phyloP scores from a whole-genome alignment of 2,113 vertebrate genomes.

The Regulus satrapa region DNA sequence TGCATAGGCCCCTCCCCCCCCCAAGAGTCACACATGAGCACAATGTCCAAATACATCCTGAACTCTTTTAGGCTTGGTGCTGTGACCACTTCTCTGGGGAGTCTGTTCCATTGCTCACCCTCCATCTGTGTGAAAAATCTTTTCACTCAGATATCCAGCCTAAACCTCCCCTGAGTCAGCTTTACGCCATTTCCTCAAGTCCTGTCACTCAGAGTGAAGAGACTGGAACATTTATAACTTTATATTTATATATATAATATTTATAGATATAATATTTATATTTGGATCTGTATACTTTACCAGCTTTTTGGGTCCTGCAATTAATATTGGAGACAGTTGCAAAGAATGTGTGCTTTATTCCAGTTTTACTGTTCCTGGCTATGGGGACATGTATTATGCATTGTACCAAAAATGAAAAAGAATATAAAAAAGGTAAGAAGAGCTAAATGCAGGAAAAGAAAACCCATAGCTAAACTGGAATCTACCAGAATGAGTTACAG shows the following conservation, averaged over 20 bases:
- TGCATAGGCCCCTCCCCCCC: too few relatives aligned
- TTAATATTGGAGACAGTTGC: not conserved
- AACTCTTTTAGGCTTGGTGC: not conserved
- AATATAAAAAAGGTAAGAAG: rapidly evolving
- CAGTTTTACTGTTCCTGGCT: not conserved
- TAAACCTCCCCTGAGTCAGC: not conserved
- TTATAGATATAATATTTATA: not conserved
- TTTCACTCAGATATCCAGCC: not conserved
- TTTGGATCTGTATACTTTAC: not conserved
- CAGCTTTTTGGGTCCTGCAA: not conserved
- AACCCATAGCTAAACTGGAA: not conserved
- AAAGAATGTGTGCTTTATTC: not conserved
- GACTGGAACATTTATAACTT: not conserved
- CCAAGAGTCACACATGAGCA: not conserved
- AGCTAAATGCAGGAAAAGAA: not conserved
- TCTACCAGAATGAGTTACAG: not conserved
- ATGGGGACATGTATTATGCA: not conserved
- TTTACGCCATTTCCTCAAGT: not conserved
- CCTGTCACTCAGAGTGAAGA: not conserved
- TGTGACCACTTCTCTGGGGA: not conserved
- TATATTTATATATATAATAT: not conserved
- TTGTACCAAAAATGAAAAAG: not conserved
- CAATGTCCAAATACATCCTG: not conserved
- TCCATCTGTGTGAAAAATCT: not conserved
- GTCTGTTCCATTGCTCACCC: not conserved